Percentiles rank a stretch among this genome's conserved stretches.
These are phyloP conservation scores for Carabus problematicus DNA, from an alignment of 2,888 invertebrate species.

Conservation along the genomic window DNA sequence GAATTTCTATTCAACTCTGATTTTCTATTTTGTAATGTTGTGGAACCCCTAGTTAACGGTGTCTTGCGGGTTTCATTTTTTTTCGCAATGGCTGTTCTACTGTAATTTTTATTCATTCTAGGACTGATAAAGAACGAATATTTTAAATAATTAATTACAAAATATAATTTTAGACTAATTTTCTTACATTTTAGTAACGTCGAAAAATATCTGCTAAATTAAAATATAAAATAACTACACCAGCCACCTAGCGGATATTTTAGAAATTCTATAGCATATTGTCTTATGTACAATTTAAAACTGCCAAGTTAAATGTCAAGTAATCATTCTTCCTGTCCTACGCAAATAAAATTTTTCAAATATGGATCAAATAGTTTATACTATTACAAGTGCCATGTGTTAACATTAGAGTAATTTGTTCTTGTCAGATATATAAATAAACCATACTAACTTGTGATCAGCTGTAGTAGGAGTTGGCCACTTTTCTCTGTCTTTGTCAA, in stretches of 20 bases:
- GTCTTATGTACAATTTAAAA: neutral
- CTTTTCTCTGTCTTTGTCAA: slow-evolving; percentile 18
- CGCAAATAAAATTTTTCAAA: too few relatives aligned
- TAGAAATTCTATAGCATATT: neutral
- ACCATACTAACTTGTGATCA: slow-evolving; percentile 71
- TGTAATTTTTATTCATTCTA: slow-evolving; percentile 26
- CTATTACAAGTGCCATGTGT: neutral
- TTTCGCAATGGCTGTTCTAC: slow-evolving; percentile 49
- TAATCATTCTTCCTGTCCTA: too few relatives aligned
- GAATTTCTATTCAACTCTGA: slow-evolving; percentile 54
- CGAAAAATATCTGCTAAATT: neutral
- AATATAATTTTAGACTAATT: neutral
- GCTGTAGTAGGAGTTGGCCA: slow-evolving; percentile 72
- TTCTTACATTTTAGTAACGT: neutral
- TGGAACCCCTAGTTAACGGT: slow-evolving; percentile 32
- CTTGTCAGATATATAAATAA: neutral
- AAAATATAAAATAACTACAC: neutral
- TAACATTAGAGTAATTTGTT: slow-evolving; percentile 31
- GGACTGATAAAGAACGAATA: slow-evolving; percentile 24
- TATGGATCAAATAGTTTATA: neutral
- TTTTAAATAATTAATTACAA: slow-evolving; percentile 5
- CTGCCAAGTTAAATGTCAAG: neutral
- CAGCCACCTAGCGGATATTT: neutral
- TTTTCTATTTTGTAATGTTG: slow-evolving; percentile 53
- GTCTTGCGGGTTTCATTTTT: slow-evolving; percentile 50